Percentiles rank a stretch among this genome's conserved stretches.
Conservation (phyloP, 2,797 vertebrate genomes). For the Mionectes olivaceus region DNA sequence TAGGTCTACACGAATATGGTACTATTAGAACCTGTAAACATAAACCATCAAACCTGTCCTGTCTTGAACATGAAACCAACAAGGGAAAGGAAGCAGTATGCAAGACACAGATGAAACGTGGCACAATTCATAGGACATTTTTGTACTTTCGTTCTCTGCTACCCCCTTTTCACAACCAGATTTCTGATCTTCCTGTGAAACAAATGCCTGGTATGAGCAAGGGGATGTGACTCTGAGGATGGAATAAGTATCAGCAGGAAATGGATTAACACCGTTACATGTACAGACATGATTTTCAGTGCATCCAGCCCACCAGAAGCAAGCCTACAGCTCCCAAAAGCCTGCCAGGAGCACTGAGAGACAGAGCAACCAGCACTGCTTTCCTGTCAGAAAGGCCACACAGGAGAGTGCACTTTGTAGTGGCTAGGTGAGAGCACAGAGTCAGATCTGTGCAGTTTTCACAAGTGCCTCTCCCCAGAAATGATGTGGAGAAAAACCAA, state of each 20-base stretch:
- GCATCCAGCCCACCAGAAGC: not conserved
- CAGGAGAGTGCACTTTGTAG: not conserved
- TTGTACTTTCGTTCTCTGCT: not conserved
- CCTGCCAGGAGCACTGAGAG: not conserved
- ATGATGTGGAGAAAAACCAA: not conserved
- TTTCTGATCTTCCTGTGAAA: not conserved
- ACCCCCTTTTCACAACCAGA: not conserved
- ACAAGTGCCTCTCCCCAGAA: conserved; percentile 16
- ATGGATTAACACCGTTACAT: not conserved
- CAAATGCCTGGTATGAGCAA: not conserved
- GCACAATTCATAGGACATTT: not conserved
- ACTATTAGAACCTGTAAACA: not conserved
- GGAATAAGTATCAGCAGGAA: not conserved
- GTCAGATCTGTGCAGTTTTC: not conserved
- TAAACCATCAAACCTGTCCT: not conserved
- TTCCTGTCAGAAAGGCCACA: not conserved
- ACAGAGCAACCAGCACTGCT: not conserved
- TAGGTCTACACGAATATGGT: not conserved
- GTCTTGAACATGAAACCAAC: not conserved
- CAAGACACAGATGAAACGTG: not conserved
- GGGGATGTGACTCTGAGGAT: not conserved
- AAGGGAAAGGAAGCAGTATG: not conserved
- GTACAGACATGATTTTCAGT: not conserved
- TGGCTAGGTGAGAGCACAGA: not conserved
- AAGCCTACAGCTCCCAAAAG: conserved; percentile 15